Evolutionary conservation across 2,797 vertebrate genomes (phyloP), one percentile per base, ranked within the genome.

Genomic region (Eurystomus glaucurus): DNA sequence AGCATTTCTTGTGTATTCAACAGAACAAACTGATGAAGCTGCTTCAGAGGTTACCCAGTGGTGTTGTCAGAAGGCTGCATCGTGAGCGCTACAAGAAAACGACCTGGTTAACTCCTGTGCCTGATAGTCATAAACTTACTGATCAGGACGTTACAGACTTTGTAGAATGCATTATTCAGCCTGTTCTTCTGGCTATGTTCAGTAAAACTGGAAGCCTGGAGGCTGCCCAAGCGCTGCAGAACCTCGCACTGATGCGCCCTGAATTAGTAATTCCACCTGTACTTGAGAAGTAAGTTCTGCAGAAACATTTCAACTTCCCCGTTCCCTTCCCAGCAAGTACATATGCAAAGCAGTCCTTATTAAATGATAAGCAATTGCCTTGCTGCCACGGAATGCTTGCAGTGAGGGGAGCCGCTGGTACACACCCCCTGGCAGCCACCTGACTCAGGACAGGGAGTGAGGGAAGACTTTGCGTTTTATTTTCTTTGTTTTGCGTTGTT

Each of bases 11-110:
- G 9, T 96, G 1, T 96, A 39, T 97, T 75, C 35, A 65, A 68
- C 98, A 99, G 99, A 99, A 99, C 98, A 99, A 99, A 87, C 98
- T 99, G 96, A 99, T 99, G 99, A 99, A 99, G 97, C 98, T 99
- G 33, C 98, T 99, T 39, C 99, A 99, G 46, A 98, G 99, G 60
- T 96, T 99, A 93, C 99, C 99, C 39, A 99, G 99, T 74, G 98
- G 98, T 2, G 98, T 99, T 93, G 99, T 99, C 65, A 98, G 99
- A 87, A 98, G 99, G 97, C 97, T 99, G 68, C 99, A 99, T 98
- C 98, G 99, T 31, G 99, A 99, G 95, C 99, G 99, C 94, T 99
- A 99, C 98, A 99, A 98, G 96, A 99, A 99, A 92, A 97, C 97
- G 29, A 98, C 99, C 1, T 99, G 99, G 99, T 97, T 99, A 57